Evolutionary conservation across 2,888 invertebrate species (phyloP), one percentile per base, ranked within the genome.

Genomic region (Thelaira solivaga): DNA sequence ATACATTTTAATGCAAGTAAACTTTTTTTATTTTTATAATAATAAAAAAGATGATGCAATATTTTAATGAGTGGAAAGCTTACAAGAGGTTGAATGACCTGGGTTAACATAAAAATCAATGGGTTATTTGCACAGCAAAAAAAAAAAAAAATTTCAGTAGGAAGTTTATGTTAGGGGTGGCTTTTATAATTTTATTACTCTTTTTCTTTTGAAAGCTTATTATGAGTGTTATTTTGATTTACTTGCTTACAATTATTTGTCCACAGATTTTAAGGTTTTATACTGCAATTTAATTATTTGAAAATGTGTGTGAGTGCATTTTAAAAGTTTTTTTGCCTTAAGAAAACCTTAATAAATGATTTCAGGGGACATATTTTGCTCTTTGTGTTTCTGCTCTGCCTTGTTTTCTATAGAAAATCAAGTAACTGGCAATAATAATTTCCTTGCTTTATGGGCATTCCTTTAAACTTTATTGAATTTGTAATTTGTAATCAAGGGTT

Each of bases 1-100:
- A 75, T 57, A 72, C n/a, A 11, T n/a, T n/a, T n/a, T n/a, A n/a
- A n/a, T 5, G 34, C 11, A 34, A 45, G 62, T 51, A 61, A 55
- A 2, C 7, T 18, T 59, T 2, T 62, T 71, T 72, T 74, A 45
- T 55, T 34, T n/a, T n/a, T n/a, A n/a, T n/a, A n/a, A n/a, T n/a
- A n/a, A n/a, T n/a, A 41, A 51, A 31, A 0, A 31, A 72, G 43
- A 61, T 59, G 59, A 24, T 61, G 59, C 59, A 31, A 36, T 41
- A 49, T 59, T 68, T 51, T 62, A 69, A 62, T 49, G 47, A 71
- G n/a, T 49, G 51, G 20, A 69, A 47, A 62, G 36, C 8, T 11
- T n/a, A n/a, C 53, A 75, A 75, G 20, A 53, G 29, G 81, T 81
- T 81, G 81, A 81, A 81, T 76, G 81, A 81, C 81, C 81, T 81